Base-by-base conservation (phyloP, 2,888 invertebrate species). In the Melinopterus prodromus region DNA sequence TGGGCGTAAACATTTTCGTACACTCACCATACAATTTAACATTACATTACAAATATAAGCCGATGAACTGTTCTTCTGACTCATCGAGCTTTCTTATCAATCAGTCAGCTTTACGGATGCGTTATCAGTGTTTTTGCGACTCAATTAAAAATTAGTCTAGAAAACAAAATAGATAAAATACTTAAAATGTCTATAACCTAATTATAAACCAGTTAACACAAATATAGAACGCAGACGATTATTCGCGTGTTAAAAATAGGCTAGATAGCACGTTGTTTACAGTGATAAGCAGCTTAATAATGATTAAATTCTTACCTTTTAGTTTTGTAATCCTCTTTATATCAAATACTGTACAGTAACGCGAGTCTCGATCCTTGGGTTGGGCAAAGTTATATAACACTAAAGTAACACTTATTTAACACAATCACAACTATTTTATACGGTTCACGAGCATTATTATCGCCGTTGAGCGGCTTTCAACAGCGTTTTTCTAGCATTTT, bases 141-240 rank as follows among this genome's bases (percentile, higher is more conserved):
- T 53, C 7, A 12, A 53, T 9, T 53, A 53, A 53, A 7, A 53
- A 12, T 12, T 53, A 53, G 12, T 53, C 53, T 53, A 79, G 71
- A 79, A 77, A 75, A 74, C 77, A 74, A 78, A 80, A 74, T 71
- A 74, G 75, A 69, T 76, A 78, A 38, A 76, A 80, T 74, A 78
- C 71, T 70, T 77, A 82, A 82, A 86, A 87, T 86, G 86, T 86
- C 87, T 85, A 86, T 88, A 88, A 88, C 88, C 88, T 88, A 89
- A 88, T 87, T 88, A 88, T 88, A 88, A 83, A 82, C 5, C 78
- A 80, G 79, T 81, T 81, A 81, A 80, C 81, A 83, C 81, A 80
- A 78, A 78, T 78, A 79, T 79, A 79, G 79, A 70, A 16, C 16
- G 16, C 77, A 16, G 36, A 35, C 53, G n/a, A 69, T 15, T 53